phyloP scores from a whole-genome alignment of 2,888 invertebrate genomes.

The Automeris io region DNA sequence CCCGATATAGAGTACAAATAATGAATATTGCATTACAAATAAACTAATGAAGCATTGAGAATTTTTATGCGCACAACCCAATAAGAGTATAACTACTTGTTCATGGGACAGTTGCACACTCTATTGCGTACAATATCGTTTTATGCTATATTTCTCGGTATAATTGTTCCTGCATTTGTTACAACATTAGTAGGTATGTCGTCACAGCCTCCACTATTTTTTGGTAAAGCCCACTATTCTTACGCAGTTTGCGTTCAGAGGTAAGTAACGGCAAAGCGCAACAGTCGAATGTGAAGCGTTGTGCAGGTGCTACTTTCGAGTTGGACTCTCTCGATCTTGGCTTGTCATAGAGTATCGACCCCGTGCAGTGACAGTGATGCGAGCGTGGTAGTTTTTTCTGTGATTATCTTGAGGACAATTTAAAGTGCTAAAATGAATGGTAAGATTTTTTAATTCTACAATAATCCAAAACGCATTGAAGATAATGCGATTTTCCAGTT shows the following conservation, averaged over 20 bases:
- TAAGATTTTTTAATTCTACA: too few species aligned
- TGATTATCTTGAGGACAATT: conserved; percentile 38
- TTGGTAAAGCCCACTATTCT: conserved; percentile 16
- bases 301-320: conserved; percentile 34
- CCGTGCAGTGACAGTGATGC: conserved; percentile 66
- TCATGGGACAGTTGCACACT: too few species aligned
- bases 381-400: conserved; percentile 47
- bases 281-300: conserved; percentile 34
- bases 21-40: too few species aligned
- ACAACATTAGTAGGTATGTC: conserved; percentile 8
- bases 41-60: too few species aligned
- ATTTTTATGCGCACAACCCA: too few species aligned
- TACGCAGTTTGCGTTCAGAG: background rate
- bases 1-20: too few species aligned
- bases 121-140: too few species aligned
- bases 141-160: too few species aligned
- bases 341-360: conserved; percentile 13
- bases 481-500: too few species aligned
- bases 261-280: background rate
- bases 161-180: too few species aligned
- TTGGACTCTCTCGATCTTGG: conserved; percentile 19
- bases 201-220: conserved; percentile 23
- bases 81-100: too few species aligned
- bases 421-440: conserved; percentile 57
- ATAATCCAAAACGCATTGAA: too few species aligned